Base-by-base conservation (phyloP, 2,888 invertebrate species). In the Cyclophora punctaria region DNA sequence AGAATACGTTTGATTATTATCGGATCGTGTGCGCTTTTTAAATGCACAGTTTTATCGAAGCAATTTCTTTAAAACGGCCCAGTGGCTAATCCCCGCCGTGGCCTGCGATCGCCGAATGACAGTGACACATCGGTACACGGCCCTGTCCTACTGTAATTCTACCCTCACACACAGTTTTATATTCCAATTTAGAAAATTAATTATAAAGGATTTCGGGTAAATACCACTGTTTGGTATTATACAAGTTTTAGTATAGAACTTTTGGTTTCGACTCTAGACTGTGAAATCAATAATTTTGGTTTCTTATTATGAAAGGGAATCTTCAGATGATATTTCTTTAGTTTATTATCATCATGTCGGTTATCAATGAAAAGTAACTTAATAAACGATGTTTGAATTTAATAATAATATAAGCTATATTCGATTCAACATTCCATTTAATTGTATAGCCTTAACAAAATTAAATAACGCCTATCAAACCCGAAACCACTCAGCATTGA, bases 41-140 rank as follows among this genome's bases (percentile, higher is more conserved):
- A 20, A 20, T 20, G 20, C 20, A 20, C 20, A 20, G 20, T 20
- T 20, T 20, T 70, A 67, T 68, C 62, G 54, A 52, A 70, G 74
- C 78, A 78, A 83, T 83, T 82, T 81, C 79, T 84, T 85, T 78
- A 76, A 83, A 84, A 79, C 66, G 67, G 71, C 71, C 73, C 20
- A 20, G 20, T 2, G 20, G 20, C 20, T 86, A 87, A 87, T 85
- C 86, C 86, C 62, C 68, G 64, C 66, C 71, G 69, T 63, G 69
- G 73, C 72, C 57, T 74, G 69, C 81, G 78, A 78, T 78, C 75
- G 80, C 64, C 64, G 79, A 66, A 67, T 89, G 89, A 89, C 89
- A 88, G 84, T 89, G 89, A 89, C 89, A 86, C 87, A 89, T 89
- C 80, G 87, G 81, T 88, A 88, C 89, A 89, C 64, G 87, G 78